phyloP scores from a whole-genome alignment of 2,888 invertebrate species.

The Syrphus vitripennis region DNA sequence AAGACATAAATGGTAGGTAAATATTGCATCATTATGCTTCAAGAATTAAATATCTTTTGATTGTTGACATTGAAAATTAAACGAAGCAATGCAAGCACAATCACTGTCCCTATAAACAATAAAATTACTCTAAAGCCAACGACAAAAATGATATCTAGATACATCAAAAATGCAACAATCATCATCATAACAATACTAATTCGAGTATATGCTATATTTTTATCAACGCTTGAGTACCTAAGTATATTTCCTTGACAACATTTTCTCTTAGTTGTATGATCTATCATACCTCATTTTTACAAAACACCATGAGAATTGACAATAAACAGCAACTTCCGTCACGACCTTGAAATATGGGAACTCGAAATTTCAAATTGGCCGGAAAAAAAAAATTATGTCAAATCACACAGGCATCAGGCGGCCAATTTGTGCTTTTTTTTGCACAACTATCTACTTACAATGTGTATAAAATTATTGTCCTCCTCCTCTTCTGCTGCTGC shows the following conservation, averaged over 20 bases:
- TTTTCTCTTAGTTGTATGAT: not conserved
- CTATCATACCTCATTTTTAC: slow-evolving; percentile 16
- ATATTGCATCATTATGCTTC: no score
- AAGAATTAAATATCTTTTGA: no score
- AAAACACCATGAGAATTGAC: slow-evolving; percentile 43
- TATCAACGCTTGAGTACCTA: slow-evolving; percentile 10
- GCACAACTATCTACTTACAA: slow-evolving; percentile 22
- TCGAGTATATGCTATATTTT: not conserved
- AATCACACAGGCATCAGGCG: slow-evolving; percentile 51
- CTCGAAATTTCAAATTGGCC: slow-evolving; percentile 52
- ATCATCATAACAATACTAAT: not conserved
- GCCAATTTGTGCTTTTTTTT: slow-evolving; percentile 52
- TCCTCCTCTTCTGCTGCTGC: not conserved
- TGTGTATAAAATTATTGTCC: slow-evolving; percentile 15
- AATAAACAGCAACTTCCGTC: slow-evolving; percentile 41
- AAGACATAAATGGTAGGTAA: no score
- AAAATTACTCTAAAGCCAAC: not conserved
- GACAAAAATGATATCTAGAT: not conserved
- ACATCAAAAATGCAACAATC: not conserved
- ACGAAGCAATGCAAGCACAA: no score
- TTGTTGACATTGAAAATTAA: no score
- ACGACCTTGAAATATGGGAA: slow-evolving; percentile 66
- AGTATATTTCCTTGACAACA: not conserved
- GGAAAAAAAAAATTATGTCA: slow-evolving; percentile 69
- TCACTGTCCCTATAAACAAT: no score